Base-by-base conservation (phyloP, 2,113 vertebrate species). In the Aptenodytes patagonicus region DNA sequence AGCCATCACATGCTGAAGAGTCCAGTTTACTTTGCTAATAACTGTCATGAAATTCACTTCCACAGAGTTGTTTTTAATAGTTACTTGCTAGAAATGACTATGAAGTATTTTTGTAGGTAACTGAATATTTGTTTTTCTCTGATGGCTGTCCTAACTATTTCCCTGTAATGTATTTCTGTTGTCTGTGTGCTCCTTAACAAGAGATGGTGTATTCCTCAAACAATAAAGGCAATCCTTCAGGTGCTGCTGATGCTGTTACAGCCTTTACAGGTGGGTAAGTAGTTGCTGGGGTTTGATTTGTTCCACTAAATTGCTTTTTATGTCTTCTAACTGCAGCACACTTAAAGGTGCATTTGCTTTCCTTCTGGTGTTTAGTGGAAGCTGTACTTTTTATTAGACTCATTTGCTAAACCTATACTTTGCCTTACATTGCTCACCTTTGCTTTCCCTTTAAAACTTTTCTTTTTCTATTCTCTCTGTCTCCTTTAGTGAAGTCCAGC, bases 241-340 rank as follows among this genome's bases (percentile, higher is more conserved):
- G 71, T 95, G 65, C 49, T 94, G 83, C 60, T 3, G 7, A 83
- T 90, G 65, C 76, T 87, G 58, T 86, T 84, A 92, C n/a, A 80
- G 89, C 49, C 21, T 95, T 95, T 93, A 94, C 65, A 91, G 79
- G 75, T 87, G 73, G 66, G 15, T 91, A 92, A 95, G 90, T 87
- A 77, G 38, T 65, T 87, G 13, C 80, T 34, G 22, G 40, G 20
- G 60, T 87, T 94, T 95, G 83, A 89, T 97, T 94, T 96, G 87
- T 95, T 96, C 94, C 72, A 61, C 77, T 88, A 82, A 86, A 94
- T 92, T 92, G 66, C 62, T 93, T 96, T 96, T 96, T 95, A 96
- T 93, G 61, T 64, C 70, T 93, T 75, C 65, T 82, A 89, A 94
- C 57, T 24, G 79, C 91, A 95, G 72, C 76, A 83, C 62, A 71